Conservation (phyloP, 2,113 vertebrate genomes). For the Atractosteus spatula region DNA sequence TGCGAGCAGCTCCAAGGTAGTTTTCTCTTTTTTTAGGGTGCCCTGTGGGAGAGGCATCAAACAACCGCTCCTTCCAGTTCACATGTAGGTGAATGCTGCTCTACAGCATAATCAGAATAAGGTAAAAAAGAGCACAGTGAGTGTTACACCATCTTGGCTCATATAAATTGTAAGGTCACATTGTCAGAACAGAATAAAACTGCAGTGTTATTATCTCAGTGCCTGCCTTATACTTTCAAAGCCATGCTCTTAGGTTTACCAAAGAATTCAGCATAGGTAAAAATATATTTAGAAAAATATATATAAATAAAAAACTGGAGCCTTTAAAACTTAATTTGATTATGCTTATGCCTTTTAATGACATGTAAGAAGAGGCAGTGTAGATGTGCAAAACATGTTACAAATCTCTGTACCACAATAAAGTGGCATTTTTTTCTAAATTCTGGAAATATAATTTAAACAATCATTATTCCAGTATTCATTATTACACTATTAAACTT, state of each 20-base stretch:
- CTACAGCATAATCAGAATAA: slow-evolving; percentile 10
- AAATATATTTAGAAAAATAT: not conserved
- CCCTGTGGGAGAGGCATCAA: slow-evolving; percentile 17
- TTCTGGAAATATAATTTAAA: slow-evolving; percentile 28
- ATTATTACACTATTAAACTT: slow-evolving; percentile 24
- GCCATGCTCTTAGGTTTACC: not conserved
- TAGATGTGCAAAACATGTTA: slow-evolving; percentile 15
- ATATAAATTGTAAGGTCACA: slow-evolving; percentile 13
- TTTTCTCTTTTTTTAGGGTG: slow-evolving; percentile 2
- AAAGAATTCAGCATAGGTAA: not conserved
- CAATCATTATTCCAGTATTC: slow-evolving; percentile 28
- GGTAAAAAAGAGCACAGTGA: not conserved
- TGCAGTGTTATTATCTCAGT: slow-evolving; percentile 10
- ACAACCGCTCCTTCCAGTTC: not conserved
- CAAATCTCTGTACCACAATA: slow-evolving; percentile 7
- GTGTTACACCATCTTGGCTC: slow-evolving; percentile 3
- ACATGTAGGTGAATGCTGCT: slow-evolving; percentile 9
- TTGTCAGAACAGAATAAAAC: slow-evolving; percentile 2
- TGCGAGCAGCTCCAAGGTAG: not conserved
- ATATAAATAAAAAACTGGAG: not conserved
- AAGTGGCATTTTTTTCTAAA: slow-evolving; percentile 23
- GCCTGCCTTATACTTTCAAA: not conserved
- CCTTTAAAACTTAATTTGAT: not conserved
- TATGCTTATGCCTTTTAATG: not conserved
- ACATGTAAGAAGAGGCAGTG: not conserved